Conservation (phyloP, 2,888 invertebrate species). For the Acleris laterana region DNA sequence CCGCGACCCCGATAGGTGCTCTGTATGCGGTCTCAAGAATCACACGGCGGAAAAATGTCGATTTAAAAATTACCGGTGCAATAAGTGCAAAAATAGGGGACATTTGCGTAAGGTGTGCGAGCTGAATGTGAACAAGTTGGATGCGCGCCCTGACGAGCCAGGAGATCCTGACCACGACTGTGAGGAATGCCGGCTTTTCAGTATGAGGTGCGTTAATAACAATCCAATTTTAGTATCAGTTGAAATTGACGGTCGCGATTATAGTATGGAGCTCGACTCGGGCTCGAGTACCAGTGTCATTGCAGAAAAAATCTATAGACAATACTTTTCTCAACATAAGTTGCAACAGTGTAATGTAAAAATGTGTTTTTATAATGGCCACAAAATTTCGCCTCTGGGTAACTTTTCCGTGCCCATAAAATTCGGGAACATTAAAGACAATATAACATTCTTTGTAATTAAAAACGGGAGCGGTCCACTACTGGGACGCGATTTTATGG, state of each 20-base stretch:
- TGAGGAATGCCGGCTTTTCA: conserved; percentile 8
- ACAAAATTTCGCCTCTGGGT: too few species aligned
- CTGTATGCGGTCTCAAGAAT: conserved; percentile 40
- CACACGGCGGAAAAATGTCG: conserved; percentile 7
- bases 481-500: too few species aligned
- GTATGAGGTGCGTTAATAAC: conserved; percentile 3
- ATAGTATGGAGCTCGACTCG: conserved; percentile 16
- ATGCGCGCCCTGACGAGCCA: conserved; percentile 1
- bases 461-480: too few species aligned
- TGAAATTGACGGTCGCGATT: too few species aligned
- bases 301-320: not conserved
- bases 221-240: not conserved
- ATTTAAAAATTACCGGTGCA: conserved; percentile 17
- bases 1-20: not conserved
- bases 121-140: conserved; percentile 2
- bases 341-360: not conserved
- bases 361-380: conserved; percentile 21
- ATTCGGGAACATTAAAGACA: too few species aligned
- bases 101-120: conserved; percentile 15
- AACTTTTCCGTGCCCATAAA: too few species aligned
- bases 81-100: too few species aligned
- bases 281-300: conserved; percentile 10
- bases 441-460: too few species aligned
- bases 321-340: not conserved
- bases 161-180: conserved; percentile 4